Percentiles rank a stretch among this genome's conserved stretches.
Evolutionary conservation across 1,140 invertebrate species (phyloP).

Genomic region (Drosophila triauraria): DNA sequence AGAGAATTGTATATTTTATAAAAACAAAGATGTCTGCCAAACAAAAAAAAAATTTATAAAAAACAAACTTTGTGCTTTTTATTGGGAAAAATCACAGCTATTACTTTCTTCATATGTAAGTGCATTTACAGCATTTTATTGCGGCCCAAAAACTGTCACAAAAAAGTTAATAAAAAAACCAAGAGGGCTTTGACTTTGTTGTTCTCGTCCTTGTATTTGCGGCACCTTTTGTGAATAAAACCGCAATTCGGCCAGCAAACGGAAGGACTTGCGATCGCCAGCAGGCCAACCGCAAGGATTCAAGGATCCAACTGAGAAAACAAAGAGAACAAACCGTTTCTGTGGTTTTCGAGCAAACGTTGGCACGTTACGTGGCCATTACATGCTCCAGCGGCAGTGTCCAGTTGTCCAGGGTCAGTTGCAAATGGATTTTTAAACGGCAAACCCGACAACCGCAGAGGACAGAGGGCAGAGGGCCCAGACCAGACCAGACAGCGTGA

Average conservation of each 20-base stretch:
- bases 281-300: conserved; percentile 35
- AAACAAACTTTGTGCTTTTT: too few relatives aligned
- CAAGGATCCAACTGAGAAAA: too few relatives aligned
- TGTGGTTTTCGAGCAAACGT: conserved; percentile 51
- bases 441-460: conserved; percentile 40
- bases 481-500: conserved; percentile 39
- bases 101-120: too few relatives aligned
- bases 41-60: too few relatives aligned
- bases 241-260: conserved; percentile 1
- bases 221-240: conserved; percentile 1
- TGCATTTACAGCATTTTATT: too few relatives aligned
- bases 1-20: too few relatives aligned
- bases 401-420: conserved; percentile 59
- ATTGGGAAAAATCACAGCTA: too few relatives aligned
- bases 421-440: conserved; percentile 79
- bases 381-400: conserved; percentile 45
- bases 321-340: not conserved
- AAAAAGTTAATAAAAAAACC: not conserved
- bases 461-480: not conserved
- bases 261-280: conserved; percentile 29
- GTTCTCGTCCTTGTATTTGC: not conserved
- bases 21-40: too few relatives aligned
- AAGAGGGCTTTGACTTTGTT: too few relatives aligned
- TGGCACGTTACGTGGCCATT: conserved; percentile 30
- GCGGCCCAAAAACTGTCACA: not conserved